Evolutionary conservation across 2,888 invertebrate genomes (phyloP).

Genomic region (Cephus pulcher): DNA sequence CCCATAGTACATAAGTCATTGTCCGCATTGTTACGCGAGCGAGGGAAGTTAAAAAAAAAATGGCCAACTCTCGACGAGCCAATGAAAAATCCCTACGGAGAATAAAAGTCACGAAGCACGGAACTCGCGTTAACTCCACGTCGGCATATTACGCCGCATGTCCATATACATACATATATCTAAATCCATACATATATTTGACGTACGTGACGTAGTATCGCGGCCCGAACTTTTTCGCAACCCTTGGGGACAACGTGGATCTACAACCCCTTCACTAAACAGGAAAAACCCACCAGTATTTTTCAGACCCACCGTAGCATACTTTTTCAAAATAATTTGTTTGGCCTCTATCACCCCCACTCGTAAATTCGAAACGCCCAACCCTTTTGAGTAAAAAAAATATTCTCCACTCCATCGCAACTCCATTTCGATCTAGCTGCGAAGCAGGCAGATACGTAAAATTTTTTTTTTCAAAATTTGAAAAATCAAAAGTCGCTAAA

Average conservation of each 20-base stretch:
- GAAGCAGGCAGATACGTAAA: too few species aligned
- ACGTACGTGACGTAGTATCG: background rate
- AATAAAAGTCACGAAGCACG: slow-evolving; percentile 2
- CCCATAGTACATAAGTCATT: slow-evolving; percentile 14
- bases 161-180: background rate
- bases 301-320: background rate
- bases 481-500: background rate
- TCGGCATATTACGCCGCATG: background rate
- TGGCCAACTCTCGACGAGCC: background rate
- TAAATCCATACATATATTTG: background rate
- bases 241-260: background rate
- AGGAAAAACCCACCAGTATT: background rate
- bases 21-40: slow-evolving; percentile 14
- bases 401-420: too few species aligned
- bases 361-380: background rate
- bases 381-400: background rate
- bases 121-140: background rate
- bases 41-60: background rate
- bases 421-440: too few species aligned
- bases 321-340: background rate
- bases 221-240: background rate
- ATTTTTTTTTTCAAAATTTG: background rate
- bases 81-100: background rate
- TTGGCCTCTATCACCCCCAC: background rate
- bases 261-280: background rate